phyloP scores from a whole-genome alignment of 1,140 invertebrate species.

The Brachionus rubens region DNA sequence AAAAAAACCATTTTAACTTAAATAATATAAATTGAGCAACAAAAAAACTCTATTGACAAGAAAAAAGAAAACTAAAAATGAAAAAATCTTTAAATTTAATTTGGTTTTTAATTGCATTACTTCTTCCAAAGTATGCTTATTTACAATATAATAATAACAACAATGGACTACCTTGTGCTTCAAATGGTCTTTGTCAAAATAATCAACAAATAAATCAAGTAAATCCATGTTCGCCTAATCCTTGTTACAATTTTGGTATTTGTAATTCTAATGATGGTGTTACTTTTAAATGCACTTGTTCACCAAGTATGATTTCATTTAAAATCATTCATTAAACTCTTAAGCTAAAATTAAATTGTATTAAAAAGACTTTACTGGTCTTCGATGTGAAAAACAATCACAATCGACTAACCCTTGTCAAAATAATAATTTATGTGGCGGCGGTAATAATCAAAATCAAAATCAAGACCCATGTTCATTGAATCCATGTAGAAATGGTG shows the following conservation, averaged over 20 bases:
- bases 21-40: too few species aligned
- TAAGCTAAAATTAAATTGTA: background rate
- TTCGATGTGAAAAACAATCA: background rate
- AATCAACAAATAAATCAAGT: background rate
- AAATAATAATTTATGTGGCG: conserved; percentile 65
- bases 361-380: background rate
- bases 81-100: too few species aligned
- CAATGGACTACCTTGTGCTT: too few species aligned
- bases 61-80: too few species aligned
- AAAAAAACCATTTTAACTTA: too few species aligned
- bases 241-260: conserved; percentile 42
- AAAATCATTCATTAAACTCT: background rate
- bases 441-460: background rate
- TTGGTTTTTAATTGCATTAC: too few species aligned
- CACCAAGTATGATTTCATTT: conserved; percentile 3
- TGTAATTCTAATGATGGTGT: conserved; percentile 15
- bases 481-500: too few species aligned
- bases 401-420: background rate
- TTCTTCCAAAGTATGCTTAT: too few species aligned
- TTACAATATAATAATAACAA: too few species aligned
- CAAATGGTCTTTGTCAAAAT: background rate
- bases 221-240: conserved; percentile 40
- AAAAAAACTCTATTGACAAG: too few species aligned
- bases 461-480: too few species aligned
- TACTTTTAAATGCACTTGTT: conserved; percentile 43